A percentile compares a stretch with the other conserved stretches of the same genome.
phyloP scores from a whole-genome alignment of 2,888 invertebrate genomes.

The Bombylius discolor region DNA sequence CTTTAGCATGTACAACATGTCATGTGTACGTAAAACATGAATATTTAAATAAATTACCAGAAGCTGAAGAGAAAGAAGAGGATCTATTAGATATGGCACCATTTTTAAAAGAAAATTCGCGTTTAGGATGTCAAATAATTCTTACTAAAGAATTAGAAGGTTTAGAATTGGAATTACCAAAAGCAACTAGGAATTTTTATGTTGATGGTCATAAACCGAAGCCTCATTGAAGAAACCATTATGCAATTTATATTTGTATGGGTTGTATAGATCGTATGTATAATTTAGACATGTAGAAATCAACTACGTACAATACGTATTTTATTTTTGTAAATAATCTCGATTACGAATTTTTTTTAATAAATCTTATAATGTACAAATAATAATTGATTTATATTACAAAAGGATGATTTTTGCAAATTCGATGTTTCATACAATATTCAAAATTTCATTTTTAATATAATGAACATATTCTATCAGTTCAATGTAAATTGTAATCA shows the following conservation, averaged over 20 bases:
- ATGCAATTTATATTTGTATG: too few species aligned
- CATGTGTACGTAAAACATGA: conserved; percentile 83
- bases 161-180: conserved; percentile 65
- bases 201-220: conserved; percentile 95
- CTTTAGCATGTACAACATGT: conserved; percentile 94
- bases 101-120: conserved; percentile 86
- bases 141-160: conserved; percentile 81
- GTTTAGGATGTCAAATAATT: conserved; percentile 87
- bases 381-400: too few species aligned
- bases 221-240: conserved; percentile 54
- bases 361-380: too few species aligned
- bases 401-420: too few species aligned
- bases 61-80: conserved; percentile 85
- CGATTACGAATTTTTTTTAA: too few species aligned
- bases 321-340: too few species aligned
- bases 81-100: conserved; percentile 96
- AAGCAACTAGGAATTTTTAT: conserved; percentile 89
- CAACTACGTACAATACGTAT: conserved; percentile 10
- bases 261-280: too few species aligned
- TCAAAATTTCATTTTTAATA: too few species aligned
- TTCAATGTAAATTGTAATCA: too few species aligned
- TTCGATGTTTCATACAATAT: too few species aligned
- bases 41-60: conserved; percentile 58
- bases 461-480: too few species aligned
- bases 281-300: too few species aligned